phyloP scores from a whole-genome alignment of 2,113 vertebrate genomes.

The Patagioenas fasciata region DNA sequence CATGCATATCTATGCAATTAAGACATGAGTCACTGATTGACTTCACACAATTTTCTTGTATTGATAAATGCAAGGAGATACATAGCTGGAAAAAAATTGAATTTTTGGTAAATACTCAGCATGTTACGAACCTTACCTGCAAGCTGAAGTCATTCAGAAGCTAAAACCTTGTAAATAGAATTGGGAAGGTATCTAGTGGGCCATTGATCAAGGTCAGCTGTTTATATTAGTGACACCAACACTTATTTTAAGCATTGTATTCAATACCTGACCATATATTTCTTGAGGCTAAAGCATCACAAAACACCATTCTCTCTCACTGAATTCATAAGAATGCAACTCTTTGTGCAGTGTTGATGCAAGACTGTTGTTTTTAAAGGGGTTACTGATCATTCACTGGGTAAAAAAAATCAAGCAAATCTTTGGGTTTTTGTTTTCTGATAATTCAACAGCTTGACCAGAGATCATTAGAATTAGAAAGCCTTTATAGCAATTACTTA shows the following conservation, averaged over 20 bases:
- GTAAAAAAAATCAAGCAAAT: neutral
- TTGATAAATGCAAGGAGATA: neutral
- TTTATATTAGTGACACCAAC: neutral
- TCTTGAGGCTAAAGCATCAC: neutral
- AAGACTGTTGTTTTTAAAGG: neutral
- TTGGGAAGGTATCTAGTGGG: neutral
- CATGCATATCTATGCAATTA: neutral
- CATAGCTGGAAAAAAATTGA: neutral
- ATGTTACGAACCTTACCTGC: neutral
- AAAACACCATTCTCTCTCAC: neutral
- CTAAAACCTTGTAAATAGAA: neutral
- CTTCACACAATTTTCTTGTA: neutral
- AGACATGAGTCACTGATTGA: neutral
- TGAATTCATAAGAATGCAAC: neutral
- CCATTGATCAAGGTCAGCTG: neutral
- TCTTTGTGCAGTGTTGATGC: neutral
- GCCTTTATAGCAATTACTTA: neutral
- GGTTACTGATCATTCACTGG: neutral
- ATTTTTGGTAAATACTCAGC: neutral
- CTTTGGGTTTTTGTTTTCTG: neutral
- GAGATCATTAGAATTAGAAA: neutral
- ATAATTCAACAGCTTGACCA: neutral
- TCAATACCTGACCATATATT: constrained; percentile 33
- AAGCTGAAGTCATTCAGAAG: neutral
- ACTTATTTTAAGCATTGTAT: constrained; percentile 48